Percentiles rank a stretch among this genome's conserved stretches.
Evolutionary conservation across 2,888 invertebrate species (phyloP).

Genomic region (Ptychoptera albimana): DNA sequence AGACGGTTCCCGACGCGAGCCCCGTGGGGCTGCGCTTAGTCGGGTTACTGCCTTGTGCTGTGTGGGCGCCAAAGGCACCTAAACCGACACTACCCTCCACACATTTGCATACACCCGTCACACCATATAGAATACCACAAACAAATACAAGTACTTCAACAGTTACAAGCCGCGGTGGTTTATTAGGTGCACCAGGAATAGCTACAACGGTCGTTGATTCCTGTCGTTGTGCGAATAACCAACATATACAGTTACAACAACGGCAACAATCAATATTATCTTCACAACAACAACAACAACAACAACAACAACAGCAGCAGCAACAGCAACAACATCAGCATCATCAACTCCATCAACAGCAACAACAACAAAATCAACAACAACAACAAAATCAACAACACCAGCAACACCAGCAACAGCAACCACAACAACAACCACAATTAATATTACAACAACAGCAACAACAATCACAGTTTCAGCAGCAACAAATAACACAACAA

Average conservation of each 20-base stretch:
- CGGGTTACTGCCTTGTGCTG: constrained; percentile 25
- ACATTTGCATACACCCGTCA: constrained; percentile 14
- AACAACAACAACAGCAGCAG: constrained; percentile 1
- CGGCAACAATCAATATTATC: neutral
- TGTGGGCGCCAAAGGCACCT: constrained; percentile 21
- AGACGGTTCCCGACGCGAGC: constrained; percentile 20
- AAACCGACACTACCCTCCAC: constrained; percentile 14
- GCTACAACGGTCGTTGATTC: neutral
- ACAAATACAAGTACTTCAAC: neutral
- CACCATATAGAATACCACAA: constrained; percentile 18
- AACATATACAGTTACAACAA: neutral
- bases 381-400: constrained; percentile 10
- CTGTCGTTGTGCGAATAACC: constrained; percentile 1
- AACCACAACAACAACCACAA: constrained; percentile 6
- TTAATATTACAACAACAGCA: neutral
- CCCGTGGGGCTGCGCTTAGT: constrained; percentile 25
- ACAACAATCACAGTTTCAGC: constrained; percentile 1
- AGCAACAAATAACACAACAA: too few relatives aligned
- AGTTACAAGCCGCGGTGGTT: neutral
- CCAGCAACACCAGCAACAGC: constrained; percentile 13
- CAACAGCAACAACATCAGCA: constrained; percentile 5
- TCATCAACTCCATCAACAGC: constrained; percentile 10
- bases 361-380: constrained; percentile 11
- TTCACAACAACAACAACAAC: constrained; percentile 1
- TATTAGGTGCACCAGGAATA: neutral